Conservation (phyloP, 1,140 invertebrate genomes). For the Zophobas morio region DNA sequence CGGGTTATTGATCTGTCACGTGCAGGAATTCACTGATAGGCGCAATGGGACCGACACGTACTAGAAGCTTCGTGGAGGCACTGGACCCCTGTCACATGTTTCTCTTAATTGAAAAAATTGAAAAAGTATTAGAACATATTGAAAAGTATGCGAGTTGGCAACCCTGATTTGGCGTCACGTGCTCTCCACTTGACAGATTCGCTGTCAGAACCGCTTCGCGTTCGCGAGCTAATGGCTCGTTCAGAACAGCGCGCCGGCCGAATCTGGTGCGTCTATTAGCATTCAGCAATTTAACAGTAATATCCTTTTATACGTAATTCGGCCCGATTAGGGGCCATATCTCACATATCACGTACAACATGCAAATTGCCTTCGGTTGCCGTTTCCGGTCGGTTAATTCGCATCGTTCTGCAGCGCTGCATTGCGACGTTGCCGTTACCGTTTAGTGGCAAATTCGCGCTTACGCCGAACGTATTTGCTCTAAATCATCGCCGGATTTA, state of each 20-base stretch:
- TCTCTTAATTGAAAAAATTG: too few species aligned
- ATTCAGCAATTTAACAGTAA: conserved; percentile 27
- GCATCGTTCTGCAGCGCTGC: conserved; percentile 8
- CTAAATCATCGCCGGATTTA: conserved; percentile 62
- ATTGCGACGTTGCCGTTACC: conserved; percentile 32
- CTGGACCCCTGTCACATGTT: too few species aligned
- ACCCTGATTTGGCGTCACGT: background rate
- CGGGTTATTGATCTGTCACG: conserved; percentile 54
- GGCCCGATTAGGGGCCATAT: conserved; percentile 39
- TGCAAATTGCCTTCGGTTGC: conserved; percentile 53
- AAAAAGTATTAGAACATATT: too few species aligned
- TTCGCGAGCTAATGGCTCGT: conserved; percentile 15
- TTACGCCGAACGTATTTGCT: conserved; percentile 57
- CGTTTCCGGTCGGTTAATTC: conserved; percentile 54
- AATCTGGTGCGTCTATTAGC: conserved; percentile 2
- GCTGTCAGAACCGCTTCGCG: conserved; percentile 7
- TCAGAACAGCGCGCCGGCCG: conserved; percentile 3
- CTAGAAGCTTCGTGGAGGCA: too few species aligned
- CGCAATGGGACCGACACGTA: background rate
- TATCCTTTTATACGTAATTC: conserved; percentile 20
- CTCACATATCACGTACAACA: conserved; percentile 57
- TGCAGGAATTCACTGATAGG: conserved; percentile 42
- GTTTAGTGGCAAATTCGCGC: conserved; percentile 33
- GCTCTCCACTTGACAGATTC: background rate
- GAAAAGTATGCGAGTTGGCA: too few species aligned